Percentiles rank a stretch among this genome's conserved stretches.
These are phyloP conservation scores for Baryphthengus martii DNA, from an alignment of 2,113 vertebrate species.

Conservation along the genomic window DNA sequence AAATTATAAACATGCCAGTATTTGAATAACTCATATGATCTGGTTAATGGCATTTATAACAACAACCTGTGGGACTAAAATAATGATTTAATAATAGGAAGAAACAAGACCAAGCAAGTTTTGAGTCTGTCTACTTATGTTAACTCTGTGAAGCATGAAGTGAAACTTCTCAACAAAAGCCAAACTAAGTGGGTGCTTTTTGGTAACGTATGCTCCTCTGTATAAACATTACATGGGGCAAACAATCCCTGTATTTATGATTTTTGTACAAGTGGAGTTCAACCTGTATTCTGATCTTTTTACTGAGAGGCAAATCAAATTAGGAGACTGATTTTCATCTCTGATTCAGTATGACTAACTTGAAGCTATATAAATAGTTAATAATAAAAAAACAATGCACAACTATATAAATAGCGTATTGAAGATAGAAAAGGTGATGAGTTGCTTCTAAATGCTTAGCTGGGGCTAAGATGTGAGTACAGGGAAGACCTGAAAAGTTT, in stretches of 20 bases:
- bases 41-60: constrained; percentile 29
- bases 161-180: constrained; percentile 34
- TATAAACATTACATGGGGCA: background rate
- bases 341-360: background rate
- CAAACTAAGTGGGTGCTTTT: background rate
- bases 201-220: background rate
- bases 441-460: background rate
- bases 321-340: background rate
- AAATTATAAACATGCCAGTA: background rate
- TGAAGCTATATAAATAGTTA: background rate
- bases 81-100: constrained; percentile 56
- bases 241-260: background rate
- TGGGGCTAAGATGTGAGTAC: background rate
- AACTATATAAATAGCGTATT: background rate
- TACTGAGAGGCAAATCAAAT: background rate
- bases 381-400: no score
- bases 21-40: constrained; percentile 42
- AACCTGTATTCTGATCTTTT: background rate
- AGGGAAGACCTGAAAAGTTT: background rate
- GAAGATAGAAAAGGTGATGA: background rate
- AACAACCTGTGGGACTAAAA: constrained; percentile 26
- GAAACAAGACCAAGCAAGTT: constrained; percentile 48
- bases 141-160: constrained; percentile 36
- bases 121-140: constrained; percentile 35
- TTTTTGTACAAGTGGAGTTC: background rate